Evolutionary conservation across 2,888 invertebrate species (phyloP), one percentile per base, ranked within the genome.

Genomic region (Pseudanteris insignis): DNA sequence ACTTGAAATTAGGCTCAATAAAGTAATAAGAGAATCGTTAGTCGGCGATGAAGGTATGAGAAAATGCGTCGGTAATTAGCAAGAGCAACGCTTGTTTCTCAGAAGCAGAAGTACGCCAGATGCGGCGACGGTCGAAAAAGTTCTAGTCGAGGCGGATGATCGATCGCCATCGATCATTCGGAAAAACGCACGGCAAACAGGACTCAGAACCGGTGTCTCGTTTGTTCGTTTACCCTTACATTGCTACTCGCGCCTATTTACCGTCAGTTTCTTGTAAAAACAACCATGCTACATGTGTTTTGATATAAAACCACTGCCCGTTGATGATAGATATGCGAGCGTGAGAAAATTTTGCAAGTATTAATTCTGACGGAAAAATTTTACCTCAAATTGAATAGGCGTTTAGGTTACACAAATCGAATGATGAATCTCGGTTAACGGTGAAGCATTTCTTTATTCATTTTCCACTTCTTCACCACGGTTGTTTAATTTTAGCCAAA

Each of bases 81-180:
- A 15, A 13, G 29, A 15, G 44, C 24, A 29, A 48, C 44, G 53
- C 63, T 53, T 40, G 29, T 36, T 51, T 34, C 46, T 47, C 33
- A 28, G 18, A 33, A 12, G 1, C 36, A 18, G 6, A 6, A 5
- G 13, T 43, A 30, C 5, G 4, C 18, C 54, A 44, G 38, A 30
- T 41, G 37, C 64, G 40, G 41, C 53, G 61, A 48, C 40, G 59
- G 48, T 47, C 66, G 67, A 71, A 70, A 60, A 71, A 72, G 70
- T 57, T 60, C 53, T 58, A 63, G 57, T 34, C 46, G 50, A 61
- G 63, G 60, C 47, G 66, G 68, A 73, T 73, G 74, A 74, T 73
- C 70, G 74, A 75, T 73, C 64, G 65, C 62, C 66, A 68, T 67
- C 68, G 67, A 67, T 70, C 66, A 63, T 63, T 55, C 55, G 55